Base-by-base conservation (phyloP, 2,888 invertebrate species). In the Chrysotoxum bicinctum region DNA sequence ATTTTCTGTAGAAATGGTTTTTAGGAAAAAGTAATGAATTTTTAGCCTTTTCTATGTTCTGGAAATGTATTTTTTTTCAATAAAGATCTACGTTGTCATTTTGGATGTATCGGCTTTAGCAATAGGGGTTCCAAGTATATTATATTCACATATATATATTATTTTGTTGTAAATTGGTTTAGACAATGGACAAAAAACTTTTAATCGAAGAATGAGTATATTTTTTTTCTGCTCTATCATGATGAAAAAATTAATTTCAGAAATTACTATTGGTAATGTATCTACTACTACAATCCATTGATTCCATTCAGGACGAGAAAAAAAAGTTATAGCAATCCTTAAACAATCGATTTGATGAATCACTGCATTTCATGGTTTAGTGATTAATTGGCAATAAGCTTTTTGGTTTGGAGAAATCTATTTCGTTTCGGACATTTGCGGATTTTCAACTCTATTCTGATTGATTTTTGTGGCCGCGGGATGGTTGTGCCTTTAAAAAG, bases 121-220 rank as follows among this genome's bases (percentile, higher is more conserved):
- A 23, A 37, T 60, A 40, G 10, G 16, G 16, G 19, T 26, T 60
- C 14, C 16, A n/a, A n/a, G n/a, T 30, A 5, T 32, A 23, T 50
- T 23, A 21, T 21, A 21, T 21, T 21, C 48, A 50, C 50, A 50
- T 8, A 50, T 6, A 50, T 72, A 40, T 62, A 68, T 73, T 54
- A 68, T 68, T 73, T 66, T 68, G 66, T 68, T 68, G 77, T 54
- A 77, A 77, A 77, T 77, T 66, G 60, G 35, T 62, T 73, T 56
- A 73, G 48, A 73, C 60, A 82, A 82, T 69, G 40, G 30, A 54
- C 40, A 68, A 62, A 77, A 77, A 82, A 73, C 77, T 82, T 77
- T 77, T 54, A 43, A 62, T 62, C 7, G 62, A 43, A 43, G 62
- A 62, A 43, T 62, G 43, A 64, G 64, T 64, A 9, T 16, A 8